Evolutionary conservation across 2,888 invertebrate species (phyloP).

Genomic region (Plebejus argus): DNA sequence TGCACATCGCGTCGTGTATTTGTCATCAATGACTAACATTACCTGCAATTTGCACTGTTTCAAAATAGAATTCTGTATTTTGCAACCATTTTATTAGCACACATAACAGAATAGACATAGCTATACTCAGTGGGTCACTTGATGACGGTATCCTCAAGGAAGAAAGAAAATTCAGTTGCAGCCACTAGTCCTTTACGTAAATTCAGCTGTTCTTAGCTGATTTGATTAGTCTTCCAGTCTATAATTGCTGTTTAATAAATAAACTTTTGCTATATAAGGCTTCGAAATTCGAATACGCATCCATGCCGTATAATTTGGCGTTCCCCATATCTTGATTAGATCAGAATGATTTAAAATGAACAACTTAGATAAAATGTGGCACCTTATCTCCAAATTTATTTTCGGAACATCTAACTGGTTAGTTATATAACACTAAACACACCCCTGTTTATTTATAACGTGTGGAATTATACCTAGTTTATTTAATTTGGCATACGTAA

Average conservation of each 20-base stretch:
- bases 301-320: not conserved
- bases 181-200: not conserved
- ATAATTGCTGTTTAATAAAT: not conserved
- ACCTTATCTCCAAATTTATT: not conserved
- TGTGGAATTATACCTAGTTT: slow-evolving; percentile 33
- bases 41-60: not conserved
- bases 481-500: slow-evolving; percentile 53
- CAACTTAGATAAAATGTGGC: slow-evolving; percentile 5
- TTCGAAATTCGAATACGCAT: not conserved
- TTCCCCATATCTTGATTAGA: not conserved
- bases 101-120: not conserved
- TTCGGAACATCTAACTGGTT: not conserved
- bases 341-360: not conserved
- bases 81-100: not conserved
- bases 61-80: not conserved
- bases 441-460: slow-evolving; percentile 4
- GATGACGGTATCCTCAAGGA: too few species aligned
- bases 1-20: not conserved
- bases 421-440: not conserved
- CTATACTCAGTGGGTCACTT: not conserved
- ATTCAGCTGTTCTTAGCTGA: not conserved
- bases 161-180: too few species aligned
- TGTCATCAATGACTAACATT: slow-evolving; percentile 6
- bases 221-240: not conserved
- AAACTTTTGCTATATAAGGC: not conserved